Evolutionary conservation across 2,113 vertebrate species (phyloP).

Genomic region (Chlorodrepanis virens): DNA sequence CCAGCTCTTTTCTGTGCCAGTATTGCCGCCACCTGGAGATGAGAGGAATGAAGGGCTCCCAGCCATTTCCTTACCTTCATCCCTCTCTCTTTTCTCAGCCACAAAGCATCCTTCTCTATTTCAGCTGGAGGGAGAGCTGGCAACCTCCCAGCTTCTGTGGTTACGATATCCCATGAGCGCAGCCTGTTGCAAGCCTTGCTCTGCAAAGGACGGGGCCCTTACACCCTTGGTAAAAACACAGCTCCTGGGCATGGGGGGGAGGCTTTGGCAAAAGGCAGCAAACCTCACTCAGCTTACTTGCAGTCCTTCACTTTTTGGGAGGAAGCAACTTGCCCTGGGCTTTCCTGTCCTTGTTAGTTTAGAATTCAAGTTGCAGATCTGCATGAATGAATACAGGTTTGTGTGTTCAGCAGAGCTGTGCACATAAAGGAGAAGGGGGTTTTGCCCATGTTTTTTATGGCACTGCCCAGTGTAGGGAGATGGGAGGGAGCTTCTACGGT

Average conservation of each 20-base stretch:
- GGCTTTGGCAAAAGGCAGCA: background rate
- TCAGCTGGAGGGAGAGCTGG: constrained; percentile 13
- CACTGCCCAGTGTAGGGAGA: background rate
- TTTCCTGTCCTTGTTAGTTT: constrained; percentile 1
- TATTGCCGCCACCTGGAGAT: constrained; percentile 60
- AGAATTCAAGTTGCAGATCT: background rate
- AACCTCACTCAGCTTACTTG: background rate
- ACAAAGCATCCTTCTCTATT: background rate
- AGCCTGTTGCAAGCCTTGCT: background rate
- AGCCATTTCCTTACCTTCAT: background rate
- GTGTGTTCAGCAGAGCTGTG: background rate
- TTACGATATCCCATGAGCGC: background rate
- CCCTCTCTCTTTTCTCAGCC: background rate
- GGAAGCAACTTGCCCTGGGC: constrained; percentile 2
- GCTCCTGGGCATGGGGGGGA: background rate
- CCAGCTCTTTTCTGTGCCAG: constrained; percentile 21
- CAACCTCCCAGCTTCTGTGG: background rate
- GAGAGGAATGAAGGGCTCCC: constrained; percentile 35
- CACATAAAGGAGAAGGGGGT: background rate
- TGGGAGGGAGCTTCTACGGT: background rate
- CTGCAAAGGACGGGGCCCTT: background rate
- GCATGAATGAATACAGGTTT: background rate
- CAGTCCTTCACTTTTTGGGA: background rate
- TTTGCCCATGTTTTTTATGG: constrained; percentile 23
- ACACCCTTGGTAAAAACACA: background rate